Evolutionary conservation across 1,140 invertebrate species (phyloP), one percentile per base, ranked within the genome.

Genomic region (Ostrea denselamellosa): DNA sequence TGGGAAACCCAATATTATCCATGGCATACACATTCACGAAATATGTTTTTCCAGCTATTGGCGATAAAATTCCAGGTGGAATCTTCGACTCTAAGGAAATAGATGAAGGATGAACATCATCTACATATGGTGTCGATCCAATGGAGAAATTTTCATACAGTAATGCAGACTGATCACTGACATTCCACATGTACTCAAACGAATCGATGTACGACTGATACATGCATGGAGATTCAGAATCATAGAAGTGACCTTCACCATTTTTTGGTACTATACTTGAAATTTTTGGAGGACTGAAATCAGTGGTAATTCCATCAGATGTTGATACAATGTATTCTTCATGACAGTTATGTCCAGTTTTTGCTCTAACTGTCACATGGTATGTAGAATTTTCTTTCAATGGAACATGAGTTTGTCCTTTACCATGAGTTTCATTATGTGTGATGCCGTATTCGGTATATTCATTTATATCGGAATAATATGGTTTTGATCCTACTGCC

Each of bases 241-340:
- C 53, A 62, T 22, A 54, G 9, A 44, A 52, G 8, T 62, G 25
- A 17, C 83, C 88, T 65, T 86, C 88, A 71, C 84, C 84, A 12
- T 83, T 53, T 17, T 53, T 65, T 19, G 85, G 68, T 54, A 65
- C 53, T 62, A 85, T 56, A 58, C 34, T 81, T n/a, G 54, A 85
- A 53, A 88, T 58, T 14, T 65, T 77, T n/a, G 90, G 90, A 56
- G 54, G 54, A 56, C 62, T 83, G 51, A 86, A 22, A 54, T 90
- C 88, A 17, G 86, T 71, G 5, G 56, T 87, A 19, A 91, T 86
- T 19, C 90, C 90, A 68, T 91, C 89, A 34, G 90, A 91, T 28
- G 87, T 86, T 25, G 90, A 91, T 14, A 91, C 58, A 25, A 91
- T 89, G 62, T 86, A 90, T 52, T 90, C 82, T 28, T 91, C 89